These are phyloP conservation scores for Baryphthengus martii DNA, from an alignment of 2,113 vertebrate genomes.

Conservation along the genomic window DNA sequence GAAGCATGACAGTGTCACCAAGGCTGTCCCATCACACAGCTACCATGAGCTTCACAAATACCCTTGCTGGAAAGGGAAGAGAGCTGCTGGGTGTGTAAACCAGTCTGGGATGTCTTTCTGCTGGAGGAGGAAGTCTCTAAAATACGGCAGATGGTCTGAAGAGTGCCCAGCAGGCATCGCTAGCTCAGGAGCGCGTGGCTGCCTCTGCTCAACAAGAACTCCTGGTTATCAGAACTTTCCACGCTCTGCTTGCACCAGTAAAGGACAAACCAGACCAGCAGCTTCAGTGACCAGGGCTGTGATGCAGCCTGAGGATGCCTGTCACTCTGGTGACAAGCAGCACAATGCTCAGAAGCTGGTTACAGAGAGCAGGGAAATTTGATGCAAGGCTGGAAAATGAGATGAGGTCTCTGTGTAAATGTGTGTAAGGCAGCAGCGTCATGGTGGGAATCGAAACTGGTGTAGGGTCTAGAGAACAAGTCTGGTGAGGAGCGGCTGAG, in stretches of 20 bases:
- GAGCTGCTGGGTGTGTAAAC: not conserved
- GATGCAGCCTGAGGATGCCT: fast-evolving
- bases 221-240: not conserved
- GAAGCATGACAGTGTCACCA: not conserved
- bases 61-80: too few species aligned
- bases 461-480: not conserved
- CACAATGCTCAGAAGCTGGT: not conserved
- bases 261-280: not conserved
- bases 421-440: too few species aligned
- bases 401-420: not conserved
- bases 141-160: not conserved
- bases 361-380: not conserved
- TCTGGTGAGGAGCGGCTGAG: too few species aligned
- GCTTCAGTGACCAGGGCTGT: not conserved
- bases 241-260: not conserved
- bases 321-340: not conserved
- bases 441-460: not conserved
- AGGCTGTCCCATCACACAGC: not conserved
- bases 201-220: not conserved
- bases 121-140: not conserved
- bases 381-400: not conserved
- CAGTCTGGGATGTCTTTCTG: not conserved
- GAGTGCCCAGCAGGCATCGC: not conserved
- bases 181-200: not conserved
- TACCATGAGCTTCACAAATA: not conserved